These are phyloP conservation scores for Aphelocoma californica DNA, from an alignment of 2,797 vertebrate species.

Conservation along the genomic window DNA sequence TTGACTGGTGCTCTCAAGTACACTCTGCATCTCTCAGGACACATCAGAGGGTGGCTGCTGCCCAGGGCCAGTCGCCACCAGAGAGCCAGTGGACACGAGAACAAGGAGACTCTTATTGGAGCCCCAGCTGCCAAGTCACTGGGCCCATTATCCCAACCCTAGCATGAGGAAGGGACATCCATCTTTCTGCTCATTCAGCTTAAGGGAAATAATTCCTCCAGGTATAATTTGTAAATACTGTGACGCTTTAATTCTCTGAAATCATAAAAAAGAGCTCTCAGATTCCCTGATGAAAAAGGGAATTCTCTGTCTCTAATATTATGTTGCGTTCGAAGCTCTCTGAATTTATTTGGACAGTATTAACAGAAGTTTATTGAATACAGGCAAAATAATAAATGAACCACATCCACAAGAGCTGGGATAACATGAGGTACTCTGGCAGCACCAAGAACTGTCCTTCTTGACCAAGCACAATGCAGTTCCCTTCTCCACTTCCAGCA, in stretches of 20 bases:
- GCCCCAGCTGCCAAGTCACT: neutral
- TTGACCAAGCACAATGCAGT: neutral
- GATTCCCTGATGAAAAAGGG: neutral
- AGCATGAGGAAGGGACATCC: constrained; percentile 17
- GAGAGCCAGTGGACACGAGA: neutral
- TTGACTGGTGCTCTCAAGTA: neutral
- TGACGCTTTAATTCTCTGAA: constrained; percentile 24
- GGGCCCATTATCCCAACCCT: constrained; percentile 6
- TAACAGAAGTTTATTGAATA: constrained; percentile 1
- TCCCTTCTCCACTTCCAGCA: neutral
- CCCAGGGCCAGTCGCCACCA: rapidly evolving
- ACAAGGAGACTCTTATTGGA: constrained; percentile 43
- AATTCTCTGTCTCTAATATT: neutral
- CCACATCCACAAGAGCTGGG: neutral
- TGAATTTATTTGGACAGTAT: neutral
- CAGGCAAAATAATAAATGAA: neutral
- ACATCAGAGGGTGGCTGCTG: neutral
- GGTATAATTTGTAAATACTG: constrained; percentile 7
- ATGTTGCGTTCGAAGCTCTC: neutral
- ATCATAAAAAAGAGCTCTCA: constrained; percentile 18
- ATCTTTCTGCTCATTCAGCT: constrained; percentile 23
- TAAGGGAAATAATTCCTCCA: constrained; percentile 23
- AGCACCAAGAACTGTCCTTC: neutral
- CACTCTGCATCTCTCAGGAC: neutral
- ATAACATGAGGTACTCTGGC: neutral